phyloP scores from a whole-genome alignment of 2,888 invertebrate species.

The Theretra japonica region DNA sequence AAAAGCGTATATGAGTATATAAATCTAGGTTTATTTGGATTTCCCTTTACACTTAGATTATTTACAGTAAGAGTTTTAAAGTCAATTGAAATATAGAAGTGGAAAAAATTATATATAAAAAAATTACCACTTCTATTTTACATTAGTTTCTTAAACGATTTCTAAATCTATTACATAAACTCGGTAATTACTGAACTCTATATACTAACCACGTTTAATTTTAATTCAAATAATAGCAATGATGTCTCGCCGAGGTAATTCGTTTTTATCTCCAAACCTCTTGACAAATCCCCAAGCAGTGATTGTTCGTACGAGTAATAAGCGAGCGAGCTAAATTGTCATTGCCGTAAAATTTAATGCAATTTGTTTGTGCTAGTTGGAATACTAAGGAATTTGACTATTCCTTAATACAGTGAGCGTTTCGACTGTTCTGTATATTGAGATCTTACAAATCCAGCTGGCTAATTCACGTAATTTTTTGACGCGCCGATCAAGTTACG shows the following conservation, averaged over 20 bases:
- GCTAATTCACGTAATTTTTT: too few species aligned
- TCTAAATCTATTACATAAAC: not conserved
- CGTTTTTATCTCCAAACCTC: not conserved
- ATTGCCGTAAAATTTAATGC: not conserved
- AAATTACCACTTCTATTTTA: too few species aligned
- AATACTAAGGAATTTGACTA: not conserved
- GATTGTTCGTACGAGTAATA: not conserved
- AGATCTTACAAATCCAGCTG: too few species aligned
- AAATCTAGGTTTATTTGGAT: not conserved
- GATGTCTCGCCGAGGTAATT: not conserved
- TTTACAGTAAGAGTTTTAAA: too few species aligned
- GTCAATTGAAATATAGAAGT: not conserved
- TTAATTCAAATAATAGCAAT: not conserved
- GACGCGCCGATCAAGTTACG: too few species aligned
- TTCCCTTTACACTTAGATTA: not conserved
- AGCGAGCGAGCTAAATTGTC: not conserved
- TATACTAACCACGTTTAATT: not conserved
- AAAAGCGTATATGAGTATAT: not conserved
- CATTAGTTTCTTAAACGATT: too few species aligned
- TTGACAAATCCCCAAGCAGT: not conserved
- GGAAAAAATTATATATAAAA: too few species aligned
- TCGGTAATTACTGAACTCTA: not conserved
- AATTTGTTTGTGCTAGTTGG: not conserved
- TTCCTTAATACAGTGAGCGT: not conserved
- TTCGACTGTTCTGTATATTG: not conserved